Percentiles rank a stretch among this genome's conserved stretches.
Evolutionary conservation across 2,888 invertebrate species (phyloP).

Genomic region (Teinopalpus imperialis): DNA sequence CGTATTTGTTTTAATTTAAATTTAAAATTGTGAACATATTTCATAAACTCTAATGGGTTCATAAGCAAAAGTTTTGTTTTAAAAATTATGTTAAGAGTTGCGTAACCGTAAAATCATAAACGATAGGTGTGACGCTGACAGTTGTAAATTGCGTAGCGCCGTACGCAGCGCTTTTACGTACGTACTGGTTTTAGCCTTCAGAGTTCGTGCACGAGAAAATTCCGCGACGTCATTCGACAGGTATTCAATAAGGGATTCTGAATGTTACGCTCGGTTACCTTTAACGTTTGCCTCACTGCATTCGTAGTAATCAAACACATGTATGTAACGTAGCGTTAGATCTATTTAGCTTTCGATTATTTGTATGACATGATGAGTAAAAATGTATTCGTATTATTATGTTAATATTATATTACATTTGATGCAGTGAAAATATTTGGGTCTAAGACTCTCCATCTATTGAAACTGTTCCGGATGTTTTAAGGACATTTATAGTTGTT

Average conservation of each 20-base stretch:
- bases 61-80: no score
- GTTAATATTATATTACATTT: no score
- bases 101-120: conserved; percentile 22
- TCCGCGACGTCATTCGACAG: conserved; percentile 22
- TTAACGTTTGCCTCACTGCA: conserved; percentile 16
- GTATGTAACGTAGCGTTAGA: not conserved
- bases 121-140: conserved; percentile 23
- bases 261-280: conserved; percentile 14
- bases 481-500: no score
- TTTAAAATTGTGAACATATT: no score
- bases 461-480: no score
- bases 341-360: not conserved
- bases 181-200: conserved; percentile 14
- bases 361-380: not conserved
- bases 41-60: no score
- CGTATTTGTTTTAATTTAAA: no score
- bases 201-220: conserved; percentile 12
- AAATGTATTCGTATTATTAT: no score
- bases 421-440: no score
- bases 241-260: conserved; percentile 25
- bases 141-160: conserved; percentile 22
- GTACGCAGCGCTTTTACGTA: conserved; percentile 21
- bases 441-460: no score
- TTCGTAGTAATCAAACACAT: conserved; percentile 10
- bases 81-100: conserved; percentile 18